Conservation (phyloP, 2,113 vertebrate species). For the Colius striatus region DNA sequence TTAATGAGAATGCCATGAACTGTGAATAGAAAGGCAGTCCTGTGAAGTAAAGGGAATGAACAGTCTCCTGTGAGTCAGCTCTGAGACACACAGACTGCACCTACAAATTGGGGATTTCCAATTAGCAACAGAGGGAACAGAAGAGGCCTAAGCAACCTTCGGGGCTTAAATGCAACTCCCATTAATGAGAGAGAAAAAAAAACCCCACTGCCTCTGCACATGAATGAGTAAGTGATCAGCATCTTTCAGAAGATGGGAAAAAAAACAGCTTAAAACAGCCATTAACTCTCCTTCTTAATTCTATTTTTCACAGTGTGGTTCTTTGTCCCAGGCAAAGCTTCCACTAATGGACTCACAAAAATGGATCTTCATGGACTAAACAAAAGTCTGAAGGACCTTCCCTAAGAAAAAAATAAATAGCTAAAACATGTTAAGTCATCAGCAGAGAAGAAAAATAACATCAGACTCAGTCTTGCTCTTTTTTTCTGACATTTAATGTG, state of each 20-base stretch:
- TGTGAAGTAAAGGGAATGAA: constrained; percentile 18
- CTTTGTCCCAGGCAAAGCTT: not conserved
- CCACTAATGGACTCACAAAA: not conserved
- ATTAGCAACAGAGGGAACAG: constrained; percentile 32
- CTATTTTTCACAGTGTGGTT: rapidly evolving
- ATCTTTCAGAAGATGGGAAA: not conserved
- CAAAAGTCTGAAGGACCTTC: not conserved
- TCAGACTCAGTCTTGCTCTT: not conserved
- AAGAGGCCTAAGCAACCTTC: not conserved
- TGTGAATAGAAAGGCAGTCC: constrained; percentile 52
- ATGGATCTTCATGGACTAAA: not conserved
- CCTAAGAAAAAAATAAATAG: not conserved
- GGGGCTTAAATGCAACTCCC: not conserved
- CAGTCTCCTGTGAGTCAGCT: constrained; percentile 40
- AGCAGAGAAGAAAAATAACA: not conserved
- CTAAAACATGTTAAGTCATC: not conserved
- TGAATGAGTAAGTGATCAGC: not conserved
- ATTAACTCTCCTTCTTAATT: not conserved
- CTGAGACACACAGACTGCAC: constrained; percentile 27
- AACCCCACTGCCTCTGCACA: not conserved
- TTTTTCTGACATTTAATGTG: not conserved
- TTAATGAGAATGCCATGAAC: constrained; percentile 48
- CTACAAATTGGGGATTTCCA: constrained; percentile 52
- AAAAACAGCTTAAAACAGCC: not conserved
- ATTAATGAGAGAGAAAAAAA: not conserved